These are phyloP conservation scores for Allobates femoralis DNA, from an alignment of 2,797 vertebrate genomes.

Conservation along the genomic window DNA sequence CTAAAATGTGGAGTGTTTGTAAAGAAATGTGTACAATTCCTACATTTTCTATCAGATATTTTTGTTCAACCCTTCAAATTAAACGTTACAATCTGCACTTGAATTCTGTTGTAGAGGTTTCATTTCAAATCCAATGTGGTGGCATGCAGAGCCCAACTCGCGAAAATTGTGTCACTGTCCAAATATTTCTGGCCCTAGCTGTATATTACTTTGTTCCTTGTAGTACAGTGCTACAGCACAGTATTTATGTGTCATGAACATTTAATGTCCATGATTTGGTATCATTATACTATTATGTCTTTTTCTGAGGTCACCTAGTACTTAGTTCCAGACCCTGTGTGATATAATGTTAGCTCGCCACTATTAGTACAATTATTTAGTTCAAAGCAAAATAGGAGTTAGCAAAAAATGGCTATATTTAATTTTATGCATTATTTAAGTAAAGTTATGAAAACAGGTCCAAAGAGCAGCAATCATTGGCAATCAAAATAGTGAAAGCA, in stretches of 20 bases:
- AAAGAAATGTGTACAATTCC: no score
- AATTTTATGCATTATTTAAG: not conserved
- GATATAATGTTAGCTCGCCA: not conserved
- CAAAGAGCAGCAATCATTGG: not conserved
- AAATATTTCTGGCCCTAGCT: no score
- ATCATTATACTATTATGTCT: conserved; percentile 11
- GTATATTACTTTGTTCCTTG: not conserved
- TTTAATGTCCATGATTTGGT: not conserved
- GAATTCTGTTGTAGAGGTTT: no score
- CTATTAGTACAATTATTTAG: not conserved
- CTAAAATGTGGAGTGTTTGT: no score
- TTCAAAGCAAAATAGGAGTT: not conserved
- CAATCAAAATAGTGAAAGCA: not conserved
- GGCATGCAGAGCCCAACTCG: no score
- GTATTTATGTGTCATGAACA: not conserved
- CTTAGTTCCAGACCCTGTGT: not conserved
- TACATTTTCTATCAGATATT: no score
- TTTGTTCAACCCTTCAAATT: no score
- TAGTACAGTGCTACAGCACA: not conserved
- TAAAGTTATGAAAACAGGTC: not conserved
- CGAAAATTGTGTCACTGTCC: no score
- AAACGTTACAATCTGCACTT: no score
- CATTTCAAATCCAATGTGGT: no score
- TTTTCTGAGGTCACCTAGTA: not conserved
- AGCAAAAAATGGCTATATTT: not conserved